Percentiles rank a stretch among this genome's conserved stretches.
phyloP scores from a whole-genome alignment of 2,888 invertebrate genomes.

The Lasioglossum oenotherae region DNA sequence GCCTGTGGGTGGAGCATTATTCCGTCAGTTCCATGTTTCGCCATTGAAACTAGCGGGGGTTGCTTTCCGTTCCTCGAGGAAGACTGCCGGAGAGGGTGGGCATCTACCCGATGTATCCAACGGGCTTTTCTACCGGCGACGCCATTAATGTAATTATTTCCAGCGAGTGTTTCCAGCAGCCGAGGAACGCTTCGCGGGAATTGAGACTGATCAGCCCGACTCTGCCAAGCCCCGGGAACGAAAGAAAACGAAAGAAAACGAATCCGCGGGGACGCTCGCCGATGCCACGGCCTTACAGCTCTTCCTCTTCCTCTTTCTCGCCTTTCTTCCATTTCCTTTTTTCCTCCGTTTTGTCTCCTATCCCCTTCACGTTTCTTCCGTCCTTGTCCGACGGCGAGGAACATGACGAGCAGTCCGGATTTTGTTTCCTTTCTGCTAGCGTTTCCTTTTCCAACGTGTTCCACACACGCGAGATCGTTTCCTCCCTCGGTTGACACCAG shows the following conservation, averaged over 20 bases:
- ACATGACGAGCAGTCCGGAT: background rate
- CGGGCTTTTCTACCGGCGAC: conserved; percentile 62
- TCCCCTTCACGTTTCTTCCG: background rate
- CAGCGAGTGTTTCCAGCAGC: conserved; percentile 65
- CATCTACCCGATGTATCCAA: conserved; percentile 61
- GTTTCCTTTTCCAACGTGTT: background rate
- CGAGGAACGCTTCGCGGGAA: conserved; percentile 58
- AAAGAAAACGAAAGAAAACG: conserved; percentile 39
- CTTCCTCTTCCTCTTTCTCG: background rate
- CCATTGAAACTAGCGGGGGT: conserved; percentile 53
- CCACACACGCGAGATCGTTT: background rate
- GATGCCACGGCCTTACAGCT: conserved; percentile 18
- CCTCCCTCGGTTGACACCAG: background rate
- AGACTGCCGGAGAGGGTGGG: conserved; percentile 40
- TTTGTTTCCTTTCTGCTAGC: background rate
- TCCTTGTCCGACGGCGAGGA: background rate
- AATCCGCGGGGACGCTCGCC: conserved; percentile 24
- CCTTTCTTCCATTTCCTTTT: background rate
- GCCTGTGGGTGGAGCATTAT: conserved; percentile 70
- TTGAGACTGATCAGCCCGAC: conserved; percentile 60
- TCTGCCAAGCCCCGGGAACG: background rate
- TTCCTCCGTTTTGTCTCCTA: background rate
- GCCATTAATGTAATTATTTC: conserved; percentile 76
- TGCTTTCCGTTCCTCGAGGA: conserved; percentile 57
- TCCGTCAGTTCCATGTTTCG: conserved; percentile 64